phyloP scores from a whole-genome alignment of 2,113 vertebrate species.

The Rhizomys pruinosus region DNA sequence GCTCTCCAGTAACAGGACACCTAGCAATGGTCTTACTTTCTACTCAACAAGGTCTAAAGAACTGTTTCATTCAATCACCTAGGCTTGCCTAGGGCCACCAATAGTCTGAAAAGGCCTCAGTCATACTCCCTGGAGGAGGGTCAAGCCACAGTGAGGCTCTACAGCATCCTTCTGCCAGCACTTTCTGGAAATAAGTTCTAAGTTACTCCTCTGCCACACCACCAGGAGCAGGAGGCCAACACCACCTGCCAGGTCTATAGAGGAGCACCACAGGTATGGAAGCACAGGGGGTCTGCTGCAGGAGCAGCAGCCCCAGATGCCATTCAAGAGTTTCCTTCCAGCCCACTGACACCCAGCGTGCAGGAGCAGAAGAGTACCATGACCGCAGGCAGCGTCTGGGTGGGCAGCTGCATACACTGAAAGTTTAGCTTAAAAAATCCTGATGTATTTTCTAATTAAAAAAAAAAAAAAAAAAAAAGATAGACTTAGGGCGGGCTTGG shows the following conservation, averaged over 20 bases:
- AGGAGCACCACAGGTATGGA: not conserved
- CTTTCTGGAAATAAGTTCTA: not conserved
- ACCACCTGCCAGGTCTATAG: not conserved
- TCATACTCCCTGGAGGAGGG: no score
- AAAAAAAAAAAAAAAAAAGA: not conserved
- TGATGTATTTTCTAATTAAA: not conserved
- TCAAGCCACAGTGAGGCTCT: no score
- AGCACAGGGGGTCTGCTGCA: not conserved
- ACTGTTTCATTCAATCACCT: not conserved
- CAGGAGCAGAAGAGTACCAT: no score
- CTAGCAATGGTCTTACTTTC: not conserved
- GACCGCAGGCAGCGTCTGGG: not conserved
- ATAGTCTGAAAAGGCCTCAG: not conserved
- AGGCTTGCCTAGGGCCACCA: not conserved
- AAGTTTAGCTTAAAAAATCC: not conserved
- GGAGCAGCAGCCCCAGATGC: no score
- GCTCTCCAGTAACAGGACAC: accelerated
- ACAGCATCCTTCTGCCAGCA: not conserved
- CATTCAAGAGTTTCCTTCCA: not conserved
- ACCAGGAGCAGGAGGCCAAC: not conserved
- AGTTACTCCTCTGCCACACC: not conserved
- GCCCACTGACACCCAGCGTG: not conserved
- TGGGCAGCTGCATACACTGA: no score
- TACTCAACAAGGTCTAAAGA: no score
- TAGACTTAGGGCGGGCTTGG: no score